These are phyloP conservation scores for Drosophila prolongata DNA, from an alignment of 2,888 invertebrate genomes.

Conservation along the genomic window DNA sequence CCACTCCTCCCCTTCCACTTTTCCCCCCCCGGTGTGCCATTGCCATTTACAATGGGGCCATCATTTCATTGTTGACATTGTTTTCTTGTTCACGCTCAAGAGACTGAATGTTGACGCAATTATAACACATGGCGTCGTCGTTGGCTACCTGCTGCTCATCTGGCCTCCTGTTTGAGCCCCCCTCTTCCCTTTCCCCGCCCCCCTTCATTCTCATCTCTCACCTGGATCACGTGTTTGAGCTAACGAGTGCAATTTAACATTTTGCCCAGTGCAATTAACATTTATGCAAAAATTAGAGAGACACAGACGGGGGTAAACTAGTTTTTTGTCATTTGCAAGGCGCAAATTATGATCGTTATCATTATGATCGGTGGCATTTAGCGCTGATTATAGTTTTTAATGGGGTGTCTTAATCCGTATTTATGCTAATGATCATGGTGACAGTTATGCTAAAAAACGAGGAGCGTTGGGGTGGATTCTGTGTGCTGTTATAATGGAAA, in stretches of 20 bases:
- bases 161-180: slow-evolving; percentile 2
- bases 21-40: slow-evolving; percentile 14
- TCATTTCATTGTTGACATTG: slow-evolving; percentile 71
- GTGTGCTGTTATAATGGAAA: slow-evolving; percentile 7
- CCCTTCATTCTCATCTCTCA: neutral
- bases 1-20: slow-evolving; percentile 4
- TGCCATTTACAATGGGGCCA: slow-evolving; percentile 49
- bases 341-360: slow-evolving; percentile 59
- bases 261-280: slow-evolving; percentile 61
- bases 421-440: slow-evolving; percentile 33
- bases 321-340: slow-evolving; percentile 50
- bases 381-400: slow-evolving; percentile 53
- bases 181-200: neutral
- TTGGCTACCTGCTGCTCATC: slow-evolving; percentile 39
- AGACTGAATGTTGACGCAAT: slow-evolving; percentile 67
- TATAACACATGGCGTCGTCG: slow-evolving; percentile 62
- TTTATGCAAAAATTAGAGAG: slow-evolving; percentile 68
- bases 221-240: slow-evolving; percentile 41
- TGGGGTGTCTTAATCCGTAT: slow-evolving; percentile 41
- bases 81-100: slow-evolving; percentile 58
- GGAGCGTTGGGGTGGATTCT: slow-evolving; percentile 5
- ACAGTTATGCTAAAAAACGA: slow-evolving; percentile 6
- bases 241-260: slow-evolving; percentile 65
- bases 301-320: slow-evolving; percentile 27
- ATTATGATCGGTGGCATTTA: slow-evolving; percentile 43